These are phyloP conservation scores for Peromyscus eremicus DNA, from an alignment of 2,797 vertebrate species.

Conservation along the genomic window DNA sequence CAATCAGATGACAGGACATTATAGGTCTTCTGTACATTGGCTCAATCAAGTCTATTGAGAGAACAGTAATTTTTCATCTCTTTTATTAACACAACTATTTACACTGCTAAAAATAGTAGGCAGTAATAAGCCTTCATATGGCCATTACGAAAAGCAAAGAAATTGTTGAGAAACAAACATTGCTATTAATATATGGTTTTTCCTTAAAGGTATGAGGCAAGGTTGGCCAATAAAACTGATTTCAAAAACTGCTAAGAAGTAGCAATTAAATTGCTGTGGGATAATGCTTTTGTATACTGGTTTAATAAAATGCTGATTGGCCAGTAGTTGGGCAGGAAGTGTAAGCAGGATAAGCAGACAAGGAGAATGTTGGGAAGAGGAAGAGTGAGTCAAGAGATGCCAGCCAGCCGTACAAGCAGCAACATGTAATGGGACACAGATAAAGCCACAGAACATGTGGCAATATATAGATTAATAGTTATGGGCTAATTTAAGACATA, in stretches of 20 bases:
- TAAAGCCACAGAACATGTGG: no score
- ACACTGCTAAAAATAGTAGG: slow-evolving; percentile 59
- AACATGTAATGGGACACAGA: no score
- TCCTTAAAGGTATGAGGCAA: slow-evolving; percentile 46
- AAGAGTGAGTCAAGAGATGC: no score
- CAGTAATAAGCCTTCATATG: slow-evolving; percentile 65
- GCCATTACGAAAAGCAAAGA: slow-evolving; percentile 60
- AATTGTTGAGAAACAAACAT: slow-evolving; percentile 68
- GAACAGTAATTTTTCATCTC: slow-evolving; percentile 25
- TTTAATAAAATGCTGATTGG: no score
- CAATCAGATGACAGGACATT: background rate
- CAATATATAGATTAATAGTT: no score
- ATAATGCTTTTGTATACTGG: no score
- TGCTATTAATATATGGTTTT: slow-evolving; percentile 63
- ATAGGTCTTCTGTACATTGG: background rate
- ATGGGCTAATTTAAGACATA: no score
- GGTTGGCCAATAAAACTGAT: slow-evolving; percentile 47
- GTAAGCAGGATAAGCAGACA: no score
- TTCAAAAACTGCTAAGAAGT: slow-evolving; percentile 67
- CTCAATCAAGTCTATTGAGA: background rate
- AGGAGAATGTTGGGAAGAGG: no score
- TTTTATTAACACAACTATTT: slow-evolving; percentile 67
- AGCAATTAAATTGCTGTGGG: background rate
- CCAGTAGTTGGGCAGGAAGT: no score
- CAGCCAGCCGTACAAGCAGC: no score